Evolutionary conservation across 2,888 invertebrate species (phyloP), one percentile per base, ranked within the genome.

Genomic region (Arctia plantaginis): DNA sequence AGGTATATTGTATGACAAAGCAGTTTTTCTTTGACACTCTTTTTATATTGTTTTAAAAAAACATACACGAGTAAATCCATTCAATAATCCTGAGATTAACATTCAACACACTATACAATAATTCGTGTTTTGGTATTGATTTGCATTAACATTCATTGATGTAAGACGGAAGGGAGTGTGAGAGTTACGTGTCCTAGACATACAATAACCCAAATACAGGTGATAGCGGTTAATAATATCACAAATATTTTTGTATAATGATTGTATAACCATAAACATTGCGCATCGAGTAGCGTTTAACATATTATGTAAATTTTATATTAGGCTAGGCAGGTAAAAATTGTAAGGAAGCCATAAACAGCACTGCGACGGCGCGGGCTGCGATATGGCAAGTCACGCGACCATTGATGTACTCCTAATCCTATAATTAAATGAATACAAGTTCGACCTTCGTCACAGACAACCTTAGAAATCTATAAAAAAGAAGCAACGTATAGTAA

Each of bases 401-500:
- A 86, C 80, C 76, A 71, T 83, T 84, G 81, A 85, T 80, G 84
- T 77, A 76, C 80, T 80, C 80, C 83, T 93, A 93, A 93, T 90
- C 93, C 88, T 77, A 89, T 93, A 92, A 93, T 92, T 91, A 86
- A 90, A 93, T 92, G 89, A 92, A 88, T 85, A 87, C 81, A 83
- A 79, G 79, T 80, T 78, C 82, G 83, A 86, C 88, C 90, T 87
- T 89, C 85, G 69, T 72, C 75, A 72, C 68, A 72, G 74, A 80
- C 74, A 75, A 77, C 77, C 77, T 78, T 78, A 82, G 69, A 85
- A 82, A 82, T 78, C 74, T 82, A 79, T 67, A 76, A 67, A 44
- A 30, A 30, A 44, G 8, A 30, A 30, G 27, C 30, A 62, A 55
- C 6, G 30, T 18, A 62, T 30, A 59, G 59, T 59, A 44, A 41